Conservation (phyloP, 2,888 invertebrate genomes). For the Synanthedon formicaeformis region DNA sequence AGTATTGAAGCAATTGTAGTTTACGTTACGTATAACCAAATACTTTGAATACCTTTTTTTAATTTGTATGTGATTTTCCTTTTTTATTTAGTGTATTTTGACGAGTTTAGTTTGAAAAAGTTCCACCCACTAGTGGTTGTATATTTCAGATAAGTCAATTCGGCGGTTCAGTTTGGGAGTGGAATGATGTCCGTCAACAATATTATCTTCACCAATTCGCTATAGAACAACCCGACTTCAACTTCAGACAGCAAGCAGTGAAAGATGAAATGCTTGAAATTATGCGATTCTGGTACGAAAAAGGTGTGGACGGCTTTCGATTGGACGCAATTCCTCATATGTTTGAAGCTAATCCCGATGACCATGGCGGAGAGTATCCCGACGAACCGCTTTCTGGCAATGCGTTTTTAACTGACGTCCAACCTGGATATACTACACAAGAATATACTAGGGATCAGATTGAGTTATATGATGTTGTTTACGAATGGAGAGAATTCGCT, state of each 20-base stretch:
- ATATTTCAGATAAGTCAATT: slow-evolving; percentile 60
- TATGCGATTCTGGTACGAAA: slow-evolving; percentile 78
- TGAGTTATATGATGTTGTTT: slow-evolving; percentile 66
- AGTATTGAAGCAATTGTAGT: too few species aligned
- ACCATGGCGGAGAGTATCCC: slow-evolving; percentile 42
- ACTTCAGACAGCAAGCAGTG: slow-evolving; percentile 73
- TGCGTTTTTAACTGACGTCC: slow-evolving; percentile 51
- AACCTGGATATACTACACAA: slow-evolving; percentile 70
- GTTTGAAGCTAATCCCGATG: slow-evolving; percentile 61
- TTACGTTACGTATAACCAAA: too few species aligned
- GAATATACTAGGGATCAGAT: slow-evolving; percentile 73
- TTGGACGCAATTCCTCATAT: slow-evolving; percentile 75
- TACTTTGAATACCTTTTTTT: too few species aligned
- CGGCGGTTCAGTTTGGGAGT: slow-evolving; percentile 77
- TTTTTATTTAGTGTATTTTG: too few species aligned
- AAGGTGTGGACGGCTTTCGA: slow-evolving; percentile 82
- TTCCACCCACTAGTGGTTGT: not conserved
- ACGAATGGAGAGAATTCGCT: slow-evolving; percentile 69
- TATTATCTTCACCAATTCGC: slow-evolving; percentile 79
- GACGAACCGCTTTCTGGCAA: slow-evolving; percentile 64
- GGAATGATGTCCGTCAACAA: slow-evolving; percentile 71
- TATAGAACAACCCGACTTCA: slow-evolving; percentile 74
- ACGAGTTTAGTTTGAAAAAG: too few species aligned
- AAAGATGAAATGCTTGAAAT: slow-evolving; percentile 69
- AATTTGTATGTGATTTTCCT: too few species aligned